Conservation (phyloP, 2,888 invertebrate genomes). For the Pammene aurita region DNA sequence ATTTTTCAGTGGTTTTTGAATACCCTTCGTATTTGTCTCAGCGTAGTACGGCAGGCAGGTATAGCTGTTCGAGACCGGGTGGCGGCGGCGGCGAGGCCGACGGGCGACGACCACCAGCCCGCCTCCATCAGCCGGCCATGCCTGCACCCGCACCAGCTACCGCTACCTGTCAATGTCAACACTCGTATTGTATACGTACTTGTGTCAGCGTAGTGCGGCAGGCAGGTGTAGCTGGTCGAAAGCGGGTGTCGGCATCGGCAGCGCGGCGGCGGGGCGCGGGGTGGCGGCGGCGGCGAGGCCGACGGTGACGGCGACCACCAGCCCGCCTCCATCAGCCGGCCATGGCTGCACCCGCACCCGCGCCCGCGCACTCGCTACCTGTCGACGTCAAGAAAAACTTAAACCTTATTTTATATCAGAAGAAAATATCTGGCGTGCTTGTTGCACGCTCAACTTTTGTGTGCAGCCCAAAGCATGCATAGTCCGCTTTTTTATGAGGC, state of each 20-base stretch:
- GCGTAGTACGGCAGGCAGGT: no score
- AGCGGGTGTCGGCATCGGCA: slow-evolving; percentile 76
- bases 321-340: slow-evolving; percentile 77
- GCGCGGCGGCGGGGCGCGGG: slow-evolving; percentile 76
- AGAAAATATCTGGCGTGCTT: no score
- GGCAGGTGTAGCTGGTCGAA: slow-evolving; percentile 75
- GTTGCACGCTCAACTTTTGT: no score
- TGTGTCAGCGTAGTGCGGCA: slow-evolving; percentile 72
- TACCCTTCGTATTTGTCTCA: no score
- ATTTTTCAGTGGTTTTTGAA: no score
- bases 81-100: no score
- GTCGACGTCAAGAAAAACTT: slow-evolving; percentile 30
- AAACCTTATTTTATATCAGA: background rate
- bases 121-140: slow-evolving; percentile 63
- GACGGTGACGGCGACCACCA: slow-evolving; percentile 77
- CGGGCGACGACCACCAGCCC: no score
- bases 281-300: slow-evolving; percentile 78
- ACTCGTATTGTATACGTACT: background rate
- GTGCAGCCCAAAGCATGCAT: no score
- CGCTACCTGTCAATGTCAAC: slow-evolving; percentile 65
- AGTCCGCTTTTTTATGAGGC: no score
- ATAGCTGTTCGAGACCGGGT: no score
- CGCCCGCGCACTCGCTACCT: slow-evolving; percentile 76
- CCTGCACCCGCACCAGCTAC: slow-evolving; percentile 69
- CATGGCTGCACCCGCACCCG: slow-evolving; percentile 74